Base-by-base conservation (phyloP, 1,140 invertebrate species). In the Halictus rubicundus region DNA sequence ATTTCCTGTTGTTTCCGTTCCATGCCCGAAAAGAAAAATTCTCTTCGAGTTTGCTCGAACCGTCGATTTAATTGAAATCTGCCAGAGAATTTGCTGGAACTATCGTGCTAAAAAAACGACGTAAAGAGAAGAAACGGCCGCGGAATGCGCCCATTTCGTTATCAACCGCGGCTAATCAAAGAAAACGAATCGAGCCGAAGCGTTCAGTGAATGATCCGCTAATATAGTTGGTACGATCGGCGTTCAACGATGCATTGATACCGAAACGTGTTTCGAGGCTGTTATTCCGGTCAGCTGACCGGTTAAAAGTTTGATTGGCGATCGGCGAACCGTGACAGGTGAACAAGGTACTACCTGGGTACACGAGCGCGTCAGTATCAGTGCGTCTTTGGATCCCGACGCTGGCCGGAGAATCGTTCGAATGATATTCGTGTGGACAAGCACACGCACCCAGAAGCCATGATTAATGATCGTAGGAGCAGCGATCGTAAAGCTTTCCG, bases 291-390 rank as follows among this genome's bases (percentile, higher is more conserved):
- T 54, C 23, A 68, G 68, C 25, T 69, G 52, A 57, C 39, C 68
- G 52, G 52, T 54, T 19, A 69, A 69, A 69, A 37, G 68, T 69
- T 32, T 69, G 25, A 37, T 66, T n/a, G 39, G 64, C 39, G 68
- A 37, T 46, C 64, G 12, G n/a, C 64, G 64, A 66, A 66, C 64
- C 64, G 64, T 46, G n/a, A 66, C 64, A 66, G 64, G 64, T 66
- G 64, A 46, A 66, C n/a, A 66, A 66, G 39, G 64, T n/a, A 66
- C 39, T 10, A 49, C 39, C 39, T 46, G 64, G 37, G 23, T 9
- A 42, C n/a, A 16, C 2, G n/a, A n/a, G 32, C 16, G 49, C 32
- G 19, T 32, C 60, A 19, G 27, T 63, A 37, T 37, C 60, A 14
- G 16, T 21, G 60, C 60, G 60, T 63, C 60, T 49, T 46, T 16